Percentiles rank a stretch among this genome's conserved stretches.
These are phyloP conservation scores for Sialia sialis DNA, from an alignment of 2,113 vertebrate genomes.

Conservation along the genomic window DNA sequence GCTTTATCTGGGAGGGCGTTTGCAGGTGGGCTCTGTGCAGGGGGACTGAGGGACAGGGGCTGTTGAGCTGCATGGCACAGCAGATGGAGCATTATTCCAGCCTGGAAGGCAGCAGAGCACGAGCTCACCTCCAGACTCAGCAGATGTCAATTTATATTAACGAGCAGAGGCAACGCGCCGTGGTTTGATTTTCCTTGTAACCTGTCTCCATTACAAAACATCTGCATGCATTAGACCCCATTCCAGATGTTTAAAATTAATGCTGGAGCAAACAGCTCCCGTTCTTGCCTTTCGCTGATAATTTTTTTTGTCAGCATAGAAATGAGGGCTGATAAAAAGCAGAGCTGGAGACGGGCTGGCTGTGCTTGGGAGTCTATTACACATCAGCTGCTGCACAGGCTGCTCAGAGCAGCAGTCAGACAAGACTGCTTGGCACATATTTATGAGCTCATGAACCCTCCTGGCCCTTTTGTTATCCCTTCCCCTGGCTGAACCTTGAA, in stretches of 20 bases:
- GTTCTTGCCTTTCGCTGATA: not conserved
- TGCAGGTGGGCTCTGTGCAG: not conserved
- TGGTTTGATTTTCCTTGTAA: slow-evolving; percentile 59
- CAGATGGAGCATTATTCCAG: slow-evolving; percentile 29
- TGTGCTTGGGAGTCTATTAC: not conserved
- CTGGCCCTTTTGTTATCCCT: slow-evolving; percentile 50
- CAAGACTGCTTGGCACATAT: slow-evolving; percentile 37
- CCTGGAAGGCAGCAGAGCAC: not conserved
- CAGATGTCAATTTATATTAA: slow-evolving; percentile 68
- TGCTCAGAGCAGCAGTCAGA: slow-evolving; percentile 27
- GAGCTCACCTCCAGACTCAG: slow-evolving; percentile 44
- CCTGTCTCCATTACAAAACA: slow-evolving; percentile 50
- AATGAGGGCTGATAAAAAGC: slow-evolving; percentile 29
- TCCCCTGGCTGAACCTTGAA: not conserved
- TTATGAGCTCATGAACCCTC: slow-evolving; percentile 42
- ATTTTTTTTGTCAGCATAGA: not conserved
- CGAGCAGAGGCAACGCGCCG: slow-evolving; percentile 22
- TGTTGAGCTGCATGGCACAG: slow-evolving; percentile 19
- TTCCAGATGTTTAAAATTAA: slow-evolving; percentile 34
- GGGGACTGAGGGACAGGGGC: not conserved
- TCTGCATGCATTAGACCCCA: not conserved
- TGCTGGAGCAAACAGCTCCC: not conserved
- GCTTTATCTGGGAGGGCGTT: not conserved
- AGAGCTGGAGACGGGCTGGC: not conserved
- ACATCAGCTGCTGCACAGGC: not conserved